Conservation (phyloP, 37 sponge, comb jelly and placozoan genomes). For the Halisarca cf. caerulea region DNA sequence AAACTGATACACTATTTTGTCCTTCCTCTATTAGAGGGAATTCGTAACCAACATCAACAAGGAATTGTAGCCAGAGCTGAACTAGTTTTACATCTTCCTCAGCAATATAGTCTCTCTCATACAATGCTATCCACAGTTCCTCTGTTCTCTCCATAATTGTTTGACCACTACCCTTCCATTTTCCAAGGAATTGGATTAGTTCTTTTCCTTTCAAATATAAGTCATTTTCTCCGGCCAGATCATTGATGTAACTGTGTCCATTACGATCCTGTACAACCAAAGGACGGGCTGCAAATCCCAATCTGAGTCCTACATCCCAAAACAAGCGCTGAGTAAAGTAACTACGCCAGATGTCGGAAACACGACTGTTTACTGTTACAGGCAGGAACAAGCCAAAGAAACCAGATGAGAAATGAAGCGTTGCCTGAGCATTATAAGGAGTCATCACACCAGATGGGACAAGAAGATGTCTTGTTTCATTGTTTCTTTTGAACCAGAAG, state of each 20-base stretch:
- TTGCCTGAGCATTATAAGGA: conserved; percentile 60
- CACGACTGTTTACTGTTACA: too few species aligned
- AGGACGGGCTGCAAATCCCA: conserved; percentile 32
- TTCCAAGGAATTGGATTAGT: conserved; percentile 35
- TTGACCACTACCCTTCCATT: conserved; percentile 27
- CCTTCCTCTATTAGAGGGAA: conserved; percentile 31
- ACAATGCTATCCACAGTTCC: conserved; percentile 36
- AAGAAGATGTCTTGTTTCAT: conserved; percentile 16
- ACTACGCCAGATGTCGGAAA: conserved; percentile 66
- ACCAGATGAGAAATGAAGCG: conserved; percentile 14
- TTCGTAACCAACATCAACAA: conserved; percentile 36
- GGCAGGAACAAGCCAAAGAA: conserved; percentile 51
- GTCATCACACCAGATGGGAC: conserved; percentile 27
- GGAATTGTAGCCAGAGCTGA: too few species aligned
- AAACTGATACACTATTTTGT: neutral
- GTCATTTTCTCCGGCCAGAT: conserved; percentile 35
- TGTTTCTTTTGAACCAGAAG: conserved; percentile 27
- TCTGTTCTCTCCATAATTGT: conserved; percentile 31
- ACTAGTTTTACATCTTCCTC: too few species aligned
- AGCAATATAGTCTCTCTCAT: conserved; percentile 47
- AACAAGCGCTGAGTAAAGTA: conserved; percentile 39
- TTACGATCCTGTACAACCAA: too few species aligned
- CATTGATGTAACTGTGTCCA: conserved; percentile 39
- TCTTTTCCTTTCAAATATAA: conserved; percentile 45
- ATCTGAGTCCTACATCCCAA: conserved; percentile 36